These are phyloP conservation scores for Cremastinae sp. DNA, from an alignment of 2,888 invertebrate genomes.

Conservation along the genomic window DNA sequence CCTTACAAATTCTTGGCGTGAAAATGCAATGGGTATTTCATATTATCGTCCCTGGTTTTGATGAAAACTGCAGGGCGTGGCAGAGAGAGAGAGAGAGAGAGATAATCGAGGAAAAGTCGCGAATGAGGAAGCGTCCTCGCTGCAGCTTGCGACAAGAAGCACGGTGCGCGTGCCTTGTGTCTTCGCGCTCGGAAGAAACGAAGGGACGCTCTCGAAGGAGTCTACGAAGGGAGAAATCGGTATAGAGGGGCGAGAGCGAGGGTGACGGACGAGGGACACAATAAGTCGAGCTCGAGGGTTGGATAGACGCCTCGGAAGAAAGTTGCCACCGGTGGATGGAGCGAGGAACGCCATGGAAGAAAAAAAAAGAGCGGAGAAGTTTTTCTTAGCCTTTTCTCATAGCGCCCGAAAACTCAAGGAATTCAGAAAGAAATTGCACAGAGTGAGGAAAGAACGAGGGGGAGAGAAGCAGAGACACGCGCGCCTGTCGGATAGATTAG, in stretches of 20 bases:
- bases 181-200: slow-evolving; percentile 35
- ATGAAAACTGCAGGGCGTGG: slow-evolving; percentile 68
- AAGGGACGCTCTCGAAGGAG: slow-evolving; percentile 34
- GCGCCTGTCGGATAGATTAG: slow-evolving; percentile 72
- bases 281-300: slow-evolving; percentile 58
- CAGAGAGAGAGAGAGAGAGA: slow-evolving; percentile 9
- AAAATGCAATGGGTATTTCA: slow-evolving; percentile 55
- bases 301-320: slow-evolving; percentile 53
- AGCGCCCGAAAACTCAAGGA: slow-evolving; percentile 43
- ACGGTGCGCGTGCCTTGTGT: slow-evolving; percentile 54
- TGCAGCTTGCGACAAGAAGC: slow-evolving; percentile 55
- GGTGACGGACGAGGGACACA: slow-evolving; percentile 42
- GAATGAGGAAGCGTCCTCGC: slow-evolving; percentile 34
- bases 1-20: slow-evolving; percentile 32
- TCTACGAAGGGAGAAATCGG: slow-evolving; percentile 46
- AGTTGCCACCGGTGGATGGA: slow-evolving; percentile 41
- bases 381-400: slow-evolving; percentile 46
- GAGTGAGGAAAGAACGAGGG: slow-evolving; percentile 18
- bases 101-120: slow-evolving; percentile 2
- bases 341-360: slow-evolving; percentile 1
- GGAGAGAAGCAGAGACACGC: slow-evolving; percentile 27
- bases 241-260: slow-evolving; percentile 20
- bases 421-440: slow-evolving; percentile 49
- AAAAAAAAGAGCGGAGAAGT: slow-evolving; percentile 37
- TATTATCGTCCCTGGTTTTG: slow-evolving; percentile 62